Evolutionary conservation across 2,113 vertebrate species (phyloP), one percentile per base, ranked within the genome.

Genomic region (Tiliqua scincoides): DNA sequence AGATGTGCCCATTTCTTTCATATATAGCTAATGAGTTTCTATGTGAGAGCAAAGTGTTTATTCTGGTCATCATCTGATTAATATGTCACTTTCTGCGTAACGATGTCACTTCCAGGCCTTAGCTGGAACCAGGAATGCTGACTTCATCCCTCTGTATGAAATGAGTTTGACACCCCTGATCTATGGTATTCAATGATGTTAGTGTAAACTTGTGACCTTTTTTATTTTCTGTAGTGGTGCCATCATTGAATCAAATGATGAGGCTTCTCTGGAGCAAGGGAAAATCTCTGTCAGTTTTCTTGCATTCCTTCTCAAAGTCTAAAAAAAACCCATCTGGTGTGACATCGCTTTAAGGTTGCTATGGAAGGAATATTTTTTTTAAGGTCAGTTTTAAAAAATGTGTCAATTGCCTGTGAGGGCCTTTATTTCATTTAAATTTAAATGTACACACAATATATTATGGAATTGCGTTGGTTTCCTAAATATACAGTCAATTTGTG

Each of bases 401-500:
- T 80, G 2, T 52, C 59, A 1, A 68, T 0, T 9, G 8, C 18
- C 57, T 84, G 10, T 23, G 32, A 35, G 20, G 32, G 6, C 7
- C 30, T 85, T 88, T 62, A 61, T 85, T 52, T 70, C 73, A 91
- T 71, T 59, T 61, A 79, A 77, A 0, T 2, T 0, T 57, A 89
- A 83, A 3, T 63, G 59, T 21, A 35, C 84, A 67, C 10, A 87
- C 77, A 87, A 86, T 17, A 27, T 77, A 4, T 52, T 30, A 6
- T 80, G 5, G 81, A 4, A 37, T 83, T 78, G 76, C 84, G 77
- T 3, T 62, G 86, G 9, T 0, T 10, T 84, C 88, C 86, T 52
- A 87, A 78, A 84, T 72, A 80, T 23, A 71, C 2, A 86, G 30
- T 4, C 20, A 86, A 78, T 79, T 86, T 78, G 18, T 90, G 85